Evolutionary conservation across 2,113 vertebrate species (phyloP).

Genomic region (Microtus montanus): DNA sequence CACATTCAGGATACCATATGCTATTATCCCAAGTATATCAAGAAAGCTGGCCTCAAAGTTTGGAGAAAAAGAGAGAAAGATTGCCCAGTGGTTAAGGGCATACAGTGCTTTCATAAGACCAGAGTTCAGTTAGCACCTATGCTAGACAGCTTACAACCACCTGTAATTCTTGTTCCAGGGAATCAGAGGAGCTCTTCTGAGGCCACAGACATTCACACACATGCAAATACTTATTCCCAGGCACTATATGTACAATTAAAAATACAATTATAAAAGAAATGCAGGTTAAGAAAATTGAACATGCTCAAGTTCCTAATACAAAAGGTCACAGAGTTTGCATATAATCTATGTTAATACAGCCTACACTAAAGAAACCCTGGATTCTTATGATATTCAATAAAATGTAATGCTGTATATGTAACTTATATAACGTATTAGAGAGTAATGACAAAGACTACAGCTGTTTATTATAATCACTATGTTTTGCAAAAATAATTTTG

Average conservation of each 20-base stretch:
- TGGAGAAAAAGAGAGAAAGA: background rate
- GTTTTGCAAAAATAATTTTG: background rate
- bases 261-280: background rate
- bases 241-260: background rate
- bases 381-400: background rate
- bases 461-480: background rate
- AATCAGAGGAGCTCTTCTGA: background rate
- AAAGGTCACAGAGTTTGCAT: background rate
- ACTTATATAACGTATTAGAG: background rate
- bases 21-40: background rate
- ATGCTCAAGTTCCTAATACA: background rate
- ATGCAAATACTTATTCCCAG: background rate
- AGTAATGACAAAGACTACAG: background rate
- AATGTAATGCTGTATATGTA: background rate
- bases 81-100: background rate
- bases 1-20: background rate
- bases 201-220: no score
- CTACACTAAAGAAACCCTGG: background rate
- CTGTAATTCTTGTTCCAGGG: background rate
- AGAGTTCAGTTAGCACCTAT: background rate
- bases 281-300: background rate
- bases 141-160: background rate
- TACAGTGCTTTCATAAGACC: background rate
- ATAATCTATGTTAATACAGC: no score
- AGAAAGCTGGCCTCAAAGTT: background rate